Evolutionary conservation across 2,888 invertebrate genomes (phyloP), one percentile per base, ranked within the genome.

Genomic region (Caenorhabditis sp.): DNA sequence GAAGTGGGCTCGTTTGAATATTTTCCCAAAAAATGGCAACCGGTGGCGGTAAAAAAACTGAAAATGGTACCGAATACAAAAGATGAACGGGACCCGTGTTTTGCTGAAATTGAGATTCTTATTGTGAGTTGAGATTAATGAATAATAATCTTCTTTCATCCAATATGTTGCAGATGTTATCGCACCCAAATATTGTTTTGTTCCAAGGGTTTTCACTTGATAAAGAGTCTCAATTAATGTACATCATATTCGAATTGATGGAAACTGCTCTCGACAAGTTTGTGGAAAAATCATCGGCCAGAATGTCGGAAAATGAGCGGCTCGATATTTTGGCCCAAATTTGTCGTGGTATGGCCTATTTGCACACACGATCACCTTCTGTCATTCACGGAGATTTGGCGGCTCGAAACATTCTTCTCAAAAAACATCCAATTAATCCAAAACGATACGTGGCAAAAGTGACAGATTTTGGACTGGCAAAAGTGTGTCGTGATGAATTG

Each of bases 361-460:
- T 99, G 91, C 97, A 97, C 93, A 95, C 95, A 91, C 96, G 96
- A 92, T 93, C 93, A 89, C 97, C 97, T 85, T 94, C 97, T 88
- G 96, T 99, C 90, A 94, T 97, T 90, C 99, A 99, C 83, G 91
- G 90, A 91, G 97, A 97, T 92, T 92, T 99, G 89, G 96, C 97
- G 89, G 96, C 96, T 92, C 97, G 97, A 92, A 99, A 97, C 92
- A 97, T 97, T 88, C 94, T 97, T 90, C 95, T 99, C 90, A 97
- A 97, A 12, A 66, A 66, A 10, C 79, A 81, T 68, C 79, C 78
- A 0, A 62, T 68, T 26, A 43, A 43, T 14, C 8, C 14, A 6
- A 14, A 12, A 49, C 43, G 24, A 21, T 49, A 37, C 5, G 17
- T 55, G 24, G 71, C 76, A 21, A 81, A 81, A 53, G 62, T 82